Conservation (phyloP, 2,888 invertebrate species). For the Himalopsyche japonica region DNA sequence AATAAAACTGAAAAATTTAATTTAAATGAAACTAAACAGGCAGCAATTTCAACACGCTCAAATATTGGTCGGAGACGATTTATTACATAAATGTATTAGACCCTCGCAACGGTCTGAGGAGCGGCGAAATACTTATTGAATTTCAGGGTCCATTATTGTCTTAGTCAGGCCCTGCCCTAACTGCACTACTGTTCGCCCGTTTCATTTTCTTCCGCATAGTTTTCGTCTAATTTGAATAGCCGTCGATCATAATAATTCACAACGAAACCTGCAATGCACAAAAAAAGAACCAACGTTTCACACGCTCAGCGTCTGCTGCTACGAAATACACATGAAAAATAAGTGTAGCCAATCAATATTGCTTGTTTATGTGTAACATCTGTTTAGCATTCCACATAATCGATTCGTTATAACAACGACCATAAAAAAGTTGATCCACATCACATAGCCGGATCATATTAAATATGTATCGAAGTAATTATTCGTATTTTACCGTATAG, state of each 20-base stretch:
- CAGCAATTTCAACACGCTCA: too few relatives aligned
- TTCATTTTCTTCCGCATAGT: not conserved
- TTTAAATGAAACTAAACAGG: too few relatives aligned
- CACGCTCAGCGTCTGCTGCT: not conserved
- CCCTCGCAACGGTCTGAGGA: too few relatives aligned
- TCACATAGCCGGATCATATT: not conserved
- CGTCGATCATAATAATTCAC: not conserved
- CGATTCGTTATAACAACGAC: not conserved
- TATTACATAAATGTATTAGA: too few relatives aligned
- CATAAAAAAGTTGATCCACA: not conserved
- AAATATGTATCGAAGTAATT: not conserved
- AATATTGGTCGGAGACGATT: too few relatives aligned
- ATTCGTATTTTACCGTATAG: not conserved
- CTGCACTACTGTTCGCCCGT: not conserved
- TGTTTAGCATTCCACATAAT: not conserved
- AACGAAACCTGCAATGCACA: not conserved
- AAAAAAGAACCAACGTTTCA: not conserved
- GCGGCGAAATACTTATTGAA: too few relatives aligned
- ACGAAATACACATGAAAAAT: not conserved
- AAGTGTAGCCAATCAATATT: not conserved
- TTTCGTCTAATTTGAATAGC: not conserved
- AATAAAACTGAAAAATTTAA: too few relatives aligned
- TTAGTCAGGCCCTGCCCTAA: too few relatives aligned
- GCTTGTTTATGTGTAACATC: not conserved
- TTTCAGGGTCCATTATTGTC: too few relatives aligned